Base-by-base conservation (phyloP, 2,797 vertebrate genomes). In the Pseudomugil gertrudae region DNA sequence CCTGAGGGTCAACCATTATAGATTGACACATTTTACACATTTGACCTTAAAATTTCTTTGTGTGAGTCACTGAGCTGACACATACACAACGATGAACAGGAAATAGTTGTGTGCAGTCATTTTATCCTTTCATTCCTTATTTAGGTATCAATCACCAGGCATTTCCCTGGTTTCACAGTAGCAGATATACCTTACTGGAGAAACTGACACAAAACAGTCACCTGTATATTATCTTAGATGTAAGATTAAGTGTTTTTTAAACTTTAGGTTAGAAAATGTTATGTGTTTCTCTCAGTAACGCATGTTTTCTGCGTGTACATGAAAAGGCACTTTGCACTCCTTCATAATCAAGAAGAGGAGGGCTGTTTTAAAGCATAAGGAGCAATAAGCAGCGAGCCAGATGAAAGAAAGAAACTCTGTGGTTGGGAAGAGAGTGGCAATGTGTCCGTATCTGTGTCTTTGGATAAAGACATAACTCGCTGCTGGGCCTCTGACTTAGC, bases 1-100 rank as follows among this genome's bases (percentile, higher is more conserved):
- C 68, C 70, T 9, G 0, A n/a, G 53, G 68, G 67, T 78, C 59
- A 75, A 21, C 66, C 68, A 40, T 62, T 85, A 87, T 85, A 76
- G 81, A 87, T 72, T 70, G 74, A 85, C 77, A 85, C 69, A 79
- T 85, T 87, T 73, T 66, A 63, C 73, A 61, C 66, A 68, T 84
- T 81, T 81, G 76, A 83, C 79, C 82, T 84, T 74, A 87, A 78
- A 78, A 50, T 1, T 3, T 5, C 45, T 19, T 27, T 35, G 56
- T 40, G 21, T 56, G n/a, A 32, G 32, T 53, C 56, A 48, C 24
- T 45, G 54, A 54, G 59, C 2, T 10, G 6, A 57, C 19, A 36
- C 35, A 30, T 63, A 43, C n/a, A 19, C 15, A 27, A 24, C 24
- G 52, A 47, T 15, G 15, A 27, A 17, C 0, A 30, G 27, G 10